Conservation (phyloP, 2,888 invertebrate genomes). For the Periphyllus acericola region DNA sequence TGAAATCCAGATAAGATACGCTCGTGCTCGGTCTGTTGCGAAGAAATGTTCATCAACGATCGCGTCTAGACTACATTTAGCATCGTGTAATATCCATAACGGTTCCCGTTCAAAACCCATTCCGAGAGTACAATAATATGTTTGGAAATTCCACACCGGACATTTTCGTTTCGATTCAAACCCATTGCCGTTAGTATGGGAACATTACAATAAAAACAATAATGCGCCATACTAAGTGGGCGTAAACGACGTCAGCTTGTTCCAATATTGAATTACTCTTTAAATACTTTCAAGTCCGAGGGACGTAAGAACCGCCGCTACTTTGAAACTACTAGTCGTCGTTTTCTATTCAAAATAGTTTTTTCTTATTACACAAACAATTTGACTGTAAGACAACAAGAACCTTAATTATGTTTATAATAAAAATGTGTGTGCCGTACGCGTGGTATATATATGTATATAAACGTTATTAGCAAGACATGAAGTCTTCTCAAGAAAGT, state of each 20-base stretch:
- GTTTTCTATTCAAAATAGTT: background rate
- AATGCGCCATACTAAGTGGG: background rate
- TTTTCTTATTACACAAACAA: background rate
- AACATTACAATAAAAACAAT: slow-evolving; percentile 10
- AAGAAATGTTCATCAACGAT: slow-evolving; percentile 6
- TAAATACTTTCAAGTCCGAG: background rate
- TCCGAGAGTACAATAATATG: background rate
- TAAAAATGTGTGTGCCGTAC: background rate
- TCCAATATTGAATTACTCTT: background rate
- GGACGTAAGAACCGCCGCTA: background rate
- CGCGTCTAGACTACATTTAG: slow-evolving; percentile 34
- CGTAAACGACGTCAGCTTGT: background rate
- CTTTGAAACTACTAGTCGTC: background rate
- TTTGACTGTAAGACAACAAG: background rate
- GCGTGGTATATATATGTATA: background rate
- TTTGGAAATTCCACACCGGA: slow-evolving; percentile 3
- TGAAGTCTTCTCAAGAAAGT: background rate
- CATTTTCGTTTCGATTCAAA: background rate
- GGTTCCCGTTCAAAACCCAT: background rate
- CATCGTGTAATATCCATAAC: background rate
- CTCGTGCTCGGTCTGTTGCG: background rate
- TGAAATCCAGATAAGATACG: slow-evolving; percentile 7
- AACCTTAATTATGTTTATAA: background rate
- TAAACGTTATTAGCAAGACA: background rate
- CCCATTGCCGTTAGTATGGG: background rate